A percentile compares a stretch with the other conserved stretches of the same genome.
Conservation (phyloP, 1,140 invertebrate species). For the Wiebesia pumilae region DNA sequence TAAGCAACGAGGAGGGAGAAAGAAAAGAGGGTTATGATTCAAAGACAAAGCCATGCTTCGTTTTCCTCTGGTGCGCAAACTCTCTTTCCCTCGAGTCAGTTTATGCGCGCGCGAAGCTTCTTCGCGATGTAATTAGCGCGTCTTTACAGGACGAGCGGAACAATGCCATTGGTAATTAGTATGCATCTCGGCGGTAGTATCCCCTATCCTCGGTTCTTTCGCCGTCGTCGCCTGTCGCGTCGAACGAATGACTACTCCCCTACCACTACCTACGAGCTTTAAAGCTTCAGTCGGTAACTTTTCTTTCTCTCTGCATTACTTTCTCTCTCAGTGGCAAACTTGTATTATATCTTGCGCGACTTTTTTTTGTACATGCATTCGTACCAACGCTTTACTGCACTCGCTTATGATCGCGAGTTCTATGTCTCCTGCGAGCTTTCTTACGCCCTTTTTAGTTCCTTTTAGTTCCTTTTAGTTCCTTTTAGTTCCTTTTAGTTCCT, state of each 20-base stretch:
- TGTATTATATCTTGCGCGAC: not conserved
- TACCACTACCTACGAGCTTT: constrained; percentile 23
- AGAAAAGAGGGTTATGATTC: constrained; percentile 58
- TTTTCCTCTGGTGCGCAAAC: constrained; percentile 13
- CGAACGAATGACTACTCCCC: constrained; percentile 36
- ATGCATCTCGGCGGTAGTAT: constrained; percentile 56
- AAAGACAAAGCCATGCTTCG: constrained; percentile 52
- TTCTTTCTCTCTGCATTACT: not conserved
- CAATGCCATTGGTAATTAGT: constrained; percentile 69
- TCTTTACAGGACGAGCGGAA: constrained; percentile 64
- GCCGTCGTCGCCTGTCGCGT: constrained; percentile 18
- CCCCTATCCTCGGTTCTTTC: constrained; percentile 26
- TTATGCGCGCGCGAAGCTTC: constrained; percentile 56
- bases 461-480: too few relatives aligned
- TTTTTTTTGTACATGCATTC: not conserved
- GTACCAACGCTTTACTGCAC: not conserved
- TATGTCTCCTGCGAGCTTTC: not conserved
- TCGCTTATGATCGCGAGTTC: not conserved
- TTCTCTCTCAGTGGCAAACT: not conserved
- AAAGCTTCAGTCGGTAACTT: not conserved
- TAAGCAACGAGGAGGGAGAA: constrained; percentile 54
- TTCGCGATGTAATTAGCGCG: constrained; percentile 71
- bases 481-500: too few relatives aligned
- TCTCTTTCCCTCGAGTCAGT: constrained; percentile 50
- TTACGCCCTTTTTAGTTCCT: not conserved